phyloP scores from a whole-genome alignment of 1,140 invertebrate species.

The Sitobion miscanthi region DNA sequence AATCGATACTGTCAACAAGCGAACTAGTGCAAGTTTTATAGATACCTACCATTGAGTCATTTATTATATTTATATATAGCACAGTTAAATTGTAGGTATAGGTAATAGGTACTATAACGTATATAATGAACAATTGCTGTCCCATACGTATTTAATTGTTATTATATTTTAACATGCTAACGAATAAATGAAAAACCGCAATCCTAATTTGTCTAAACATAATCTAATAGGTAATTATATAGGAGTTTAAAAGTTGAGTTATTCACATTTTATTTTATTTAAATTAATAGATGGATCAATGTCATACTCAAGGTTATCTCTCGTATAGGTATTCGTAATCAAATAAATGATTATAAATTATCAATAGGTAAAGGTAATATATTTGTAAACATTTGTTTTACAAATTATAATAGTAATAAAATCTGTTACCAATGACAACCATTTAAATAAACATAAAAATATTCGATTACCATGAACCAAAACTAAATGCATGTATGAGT shows the following conservation, averaged over 20 bases:
- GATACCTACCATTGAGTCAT: not conserved
- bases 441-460: no score
- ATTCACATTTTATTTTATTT: not conserved
- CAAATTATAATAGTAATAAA: no score
- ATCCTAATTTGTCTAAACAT: not conserved
- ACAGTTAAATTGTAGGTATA: not conserved
- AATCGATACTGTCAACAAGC: not conserved
- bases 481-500: no score
- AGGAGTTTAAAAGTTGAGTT: not conserved
- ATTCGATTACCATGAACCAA: no score
- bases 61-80: not conserved
- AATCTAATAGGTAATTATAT: not conserved
- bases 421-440: no score
- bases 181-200: not conserved
- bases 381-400: no score
- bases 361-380: no score
- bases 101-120: not conserved
- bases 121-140: not conserved
- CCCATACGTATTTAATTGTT: not conserved
- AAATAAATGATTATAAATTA: no score
- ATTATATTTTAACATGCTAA: not conserved
- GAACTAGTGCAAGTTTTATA: not conserved
- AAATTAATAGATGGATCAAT: not conserved
- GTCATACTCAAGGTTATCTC: not conserved
- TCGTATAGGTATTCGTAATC: not conserved